Conservation (phyloP, 2,797 vertebrate genomes). For the Enteromius argenteus region DNA sequence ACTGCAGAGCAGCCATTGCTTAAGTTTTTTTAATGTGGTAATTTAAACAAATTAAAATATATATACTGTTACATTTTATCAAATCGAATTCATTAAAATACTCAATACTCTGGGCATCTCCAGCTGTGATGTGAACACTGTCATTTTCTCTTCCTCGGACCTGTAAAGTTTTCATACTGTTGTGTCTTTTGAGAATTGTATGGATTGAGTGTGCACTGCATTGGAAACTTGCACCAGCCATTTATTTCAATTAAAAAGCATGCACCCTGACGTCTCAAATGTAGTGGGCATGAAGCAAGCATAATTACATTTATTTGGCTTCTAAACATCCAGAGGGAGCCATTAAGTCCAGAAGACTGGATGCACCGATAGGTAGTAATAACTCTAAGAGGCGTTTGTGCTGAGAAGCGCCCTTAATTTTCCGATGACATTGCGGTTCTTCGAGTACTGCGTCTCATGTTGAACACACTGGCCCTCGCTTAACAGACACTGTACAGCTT, state of each 20-base stretch:
- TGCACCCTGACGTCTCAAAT: slow-evolving; percentile 34
- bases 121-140: background rate
- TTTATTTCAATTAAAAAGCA: slow-evolving; percentile 59
- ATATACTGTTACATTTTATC: too few relatives aligned
- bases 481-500: slow-evolving; percentile 16
- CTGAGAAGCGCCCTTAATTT: slow-evolving; percentile 56
- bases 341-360: slow-evolving; percentile 51
- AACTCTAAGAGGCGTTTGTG: slow-evolving; percentile 46
- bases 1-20: too few relatives aligned
- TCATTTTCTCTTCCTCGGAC: background rate
- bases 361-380: slow-evolving; percentile 44
- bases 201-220: slow-evolving; percentile 13
- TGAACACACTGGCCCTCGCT: slow-evolving; percentile 2
- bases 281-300: slow-evolving; percentile 54
- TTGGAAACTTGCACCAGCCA: slow-evolving; percentile 28
- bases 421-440: slow-evolving; percentile 43
- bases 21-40: too few relatives aligned
- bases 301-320: slow-evolving; percentile 49
- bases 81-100: too few relatives aligned
- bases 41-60: too few relatives aligned
- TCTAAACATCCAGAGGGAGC: slow-evolving; percentile 53
- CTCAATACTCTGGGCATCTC: background rate
- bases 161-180: background rate
- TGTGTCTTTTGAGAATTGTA: background rate
- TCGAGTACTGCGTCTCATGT: slow-evolving; percentile 27